Conservation (phyloP, 2,113 vertebrate species). For the Ceyx cyanopectus region DNA sequence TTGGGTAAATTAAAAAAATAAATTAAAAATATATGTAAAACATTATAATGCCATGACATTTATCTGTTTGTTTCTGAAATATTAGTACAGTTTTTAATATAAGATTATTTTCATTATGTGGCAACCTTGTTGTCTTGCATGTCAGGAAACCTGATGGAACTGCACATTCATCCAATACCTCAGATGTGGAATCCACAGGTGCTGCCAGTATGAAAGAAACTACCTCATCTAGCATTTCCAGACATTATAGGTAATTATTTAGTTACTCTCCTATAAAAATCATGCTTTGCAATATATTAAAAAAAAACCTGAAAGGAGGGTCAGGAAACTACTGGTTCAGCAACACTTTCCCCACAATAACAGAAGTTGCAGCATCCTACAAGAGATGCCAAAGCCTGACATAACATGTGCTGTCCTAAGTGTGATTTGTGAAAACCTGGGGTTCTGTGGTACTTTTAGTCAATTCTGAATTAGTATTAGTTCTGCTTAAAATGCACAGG, state of each 20-base stretch:
- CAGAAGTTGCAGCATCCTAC: neutral
- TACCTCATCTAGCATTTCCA: constrained; percentile 97
- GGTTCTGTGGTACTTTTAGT: neutral
- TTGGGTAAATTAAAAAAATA: constrained; percentile 82
- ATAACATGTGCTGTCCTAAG: neutral
- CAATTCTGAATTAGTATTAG: neutral
- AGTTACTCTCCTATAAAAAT: neutral
- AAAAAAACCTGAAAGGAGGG: neutral
- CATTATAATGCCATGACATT: neutral
- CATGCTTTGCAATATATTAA: neutral
- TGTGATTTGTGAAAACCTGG: neutral
- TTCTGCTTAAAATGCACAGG: neutral
- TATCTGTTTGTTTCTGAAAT: constrained; percentile 22
- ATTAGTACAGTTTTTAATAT: neutral
- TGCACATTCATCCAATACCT: constrained; percentile 90
- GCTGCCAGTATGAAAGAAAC: constrained; percentile 95
- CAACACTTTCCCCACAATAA: neutral
- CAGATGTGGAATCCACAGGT: constrained; percentile 93
- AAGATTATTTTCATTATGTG: constrained; percentile 28
- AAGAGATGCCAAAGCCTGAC: neutral
- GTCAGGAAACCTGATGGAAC: constrained; percentile 85
- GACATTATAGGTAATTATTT: constrained; percentile 89
- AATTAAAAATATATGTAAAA: neutral
- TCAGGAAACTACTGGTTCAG: neutral
- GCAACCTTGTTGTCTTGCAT: constrained; percentile 24